Base-by-base conservation (phyloP, 2,113 vertebrate species). In the Morone chrysops region DNA sequence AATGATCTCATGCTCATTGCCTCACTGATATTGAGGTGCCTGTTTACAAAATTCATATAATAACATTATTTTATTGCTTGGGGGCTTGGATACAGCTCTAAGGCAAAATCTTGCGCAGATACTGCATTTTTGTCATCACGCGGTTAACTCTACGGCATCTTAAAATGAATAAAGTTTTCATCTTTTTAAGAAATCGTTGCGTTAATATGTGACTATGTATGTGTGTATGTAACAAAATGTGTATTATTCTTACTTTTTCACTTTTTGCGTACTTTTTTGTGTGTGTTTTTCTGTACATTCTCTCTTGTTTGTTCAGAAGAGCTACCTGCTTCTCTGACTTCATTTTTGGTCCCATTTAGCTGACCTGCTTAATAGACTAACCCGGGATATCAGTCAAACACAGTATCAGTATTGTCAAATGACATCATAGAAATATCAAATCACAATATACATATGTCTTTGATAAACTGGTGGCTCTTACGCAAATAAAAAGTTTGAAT, bases 61-160 rank as follows among this genome's bases (percentile, higher is more conserved):
- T 53, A 68, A 45, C 16, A n/a, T 8, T n/a, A 5, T 65, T 82
- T 69, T 74, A 82, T 84, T 84, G 69, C 75, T 81, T 75, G 80
- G 41, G 60, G 81, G 36, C 61, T 38, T 2, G 17, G 57, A 17
- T 45, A 16, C 43, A 78, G 38, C 20, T 62, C 45, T 31, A 8
- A 74, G 51, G 40, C 47, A 31, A 45, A 57, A 57, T 57, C 48
- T 8, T 60, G 59, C 40, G 74, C 22, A 59, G 25, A 25, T 70
- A 13, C 10, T 72, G n/a, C 40, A 38, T 59, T 53, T 80, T 50
- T 62, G 16, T 69, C 61, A 36, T 83, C 41, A 16, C 48, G 66
- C 68, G 22, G 43, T 48, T 50, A 53, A 47, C 18, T 53, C 36
- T 8, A 22, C 17, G 61, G 48, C 63, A 54, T 72, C 25, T 81